Evolutionary conservation across 2,888 invertebrate species (phyloP).

Genomic region (Acronicta psi): DNA sequence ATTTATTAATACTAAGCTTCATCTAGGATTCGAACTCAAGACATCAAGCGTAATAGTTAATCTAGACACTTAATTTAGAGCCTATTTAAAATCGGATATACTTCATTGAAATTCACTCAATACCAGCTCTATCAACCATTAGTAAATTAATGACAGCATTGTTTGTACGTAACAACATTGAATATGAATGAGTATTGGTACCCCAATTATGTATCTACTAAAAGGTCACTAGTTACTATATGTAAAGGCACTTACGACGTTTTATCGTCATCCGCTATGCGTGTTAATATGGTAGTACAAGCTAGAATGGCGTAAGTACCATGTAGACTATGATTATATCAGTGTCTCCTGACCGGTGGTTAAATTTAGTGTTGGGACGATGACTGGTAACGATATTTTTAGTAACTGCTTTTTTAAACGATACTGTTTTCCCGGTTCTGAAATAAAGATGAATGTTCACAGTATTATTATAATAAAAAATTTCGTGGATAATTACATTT

Average conservation of each 20-base stretch:
- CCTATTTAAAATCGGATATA: no score
- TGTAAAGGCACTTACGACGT: conserved; percentile 1
- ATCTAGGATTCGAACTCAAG: no score
- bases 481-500: no score
- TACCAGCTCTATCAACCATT: conserved; percentile 3
- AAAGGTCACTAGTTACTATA: conserved; percentile 6
- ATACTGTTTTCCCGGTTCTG: neutral
- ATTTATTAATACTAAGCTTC: no score
- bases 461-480: no score
- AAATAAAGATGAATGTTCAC: no score
- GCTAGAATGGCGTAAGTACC: conserved; percentile 20
- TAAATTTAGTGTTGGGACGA: conserved; percentile 19
- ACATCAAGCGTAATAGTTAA: no score
- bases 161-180: conserved; percentile 6
- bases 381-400: conserved; percentile 1
- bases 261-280: neutral
- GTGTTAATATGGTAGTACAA: neutral
- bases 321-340: conserved; percentile 20
- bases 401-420: conserved; percentile 4
- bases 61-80: no score
- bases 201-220: neutral
- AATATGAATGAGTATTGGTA: conserved; percentile 22
- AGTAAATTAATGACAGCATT: conserved; percentile 21
- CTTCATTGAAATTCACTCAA: conserved; percentile 16
- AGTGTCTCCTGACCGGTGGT: conserved; percentile 5